Conservation (phyloP, 2,888 invertebrate genomes). For the Linnaemya vulpina region DNA sequence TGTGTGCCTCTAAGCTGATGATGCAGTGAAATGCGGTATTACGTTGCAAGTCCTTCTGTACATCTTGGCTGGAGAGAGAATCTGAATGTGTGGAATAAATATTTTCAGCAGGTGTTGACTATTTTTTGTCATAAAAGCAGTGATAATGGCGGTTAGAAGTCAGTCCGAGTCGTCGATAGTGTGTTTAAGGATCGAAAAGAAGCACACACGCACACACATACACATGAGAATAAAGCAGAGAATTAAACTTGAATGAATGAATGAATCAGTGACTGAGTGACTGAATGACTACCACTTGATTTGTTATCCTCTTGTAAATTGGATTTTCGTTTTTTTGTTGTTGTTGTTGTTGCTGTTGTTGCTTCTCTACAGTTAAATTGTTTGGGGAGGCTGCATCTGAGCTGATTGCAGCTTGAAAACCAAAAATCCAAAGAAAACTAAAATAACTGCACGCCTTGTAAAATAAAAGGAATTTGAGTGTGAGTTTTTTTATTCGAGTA, state of each 20-base stretch:
- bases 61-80: background rate
- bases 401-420: slow-evolving; percentile 35
- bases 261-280: slow-evolving; percentile 39
- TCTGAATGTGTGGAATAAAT: slow-evolving; percentile 12
- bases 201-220: background rate
- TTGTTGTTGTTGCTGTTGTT: background rate
- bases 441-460: background rate
- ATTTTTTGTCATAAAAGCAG: slow-evolving; percentile 64
- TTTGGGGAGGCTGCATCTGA: slow-evolving; percentile 34
- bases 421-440: background rate
- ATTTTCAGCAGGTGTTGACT: slow-evolving; percentile 66
- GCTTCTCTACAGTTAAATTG: background rate
- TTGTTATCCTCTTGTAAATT: slow-evolving; percentile 48
- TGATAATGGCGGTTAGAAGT: slow-evolving; percentile 68
- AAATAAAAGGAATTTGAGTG: slow-evolving; percentile 28
- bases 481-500: background rate
- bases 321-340: slow-evolving; percentile 5
- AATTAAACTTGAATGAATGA: slow-evolving; percentile 47
- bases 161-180: slow-evolving; percentile 58
- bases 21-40: slow-evolving; percentile 36
- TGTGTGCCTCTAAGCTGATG: slow-evolving; percentile 44
- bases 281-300: slow-evolving; percentile 46
- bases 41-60: slow-evolving; percentile 33
- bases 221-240: background rate
- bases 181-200: background rate